Evolutionary conservation across 2,797 vertebrate genomes (phyloP).

Genomic region (Acomys russatus): DNA sequence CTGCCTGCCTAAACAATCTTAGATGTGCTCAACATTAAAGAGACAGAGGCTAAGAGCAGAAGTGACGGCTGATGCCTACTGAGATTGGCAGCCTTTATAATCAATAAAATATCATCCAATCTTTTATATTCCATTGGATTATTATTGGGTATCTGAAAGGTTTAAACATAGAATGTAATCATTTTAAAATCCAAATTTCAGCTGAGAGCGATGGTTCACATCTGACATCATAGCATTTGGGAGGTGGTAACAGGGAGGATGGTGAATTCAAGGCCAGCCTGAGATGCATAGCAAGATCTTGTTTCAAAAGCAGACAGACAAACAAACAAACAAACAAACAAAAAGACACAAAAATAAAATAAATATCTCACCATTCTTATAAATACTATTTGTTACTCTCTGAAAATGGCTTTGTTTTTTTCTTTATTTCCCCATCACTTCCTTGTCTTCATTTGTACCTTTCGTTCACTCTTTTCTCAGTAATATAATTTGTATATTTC

Average conservation of each 20-base stretch:
- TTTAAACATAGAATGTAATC: not conserved
- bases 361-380: not conserved
- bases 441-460: not conserved
- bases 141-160: not conserved
- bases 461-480: not conserved
- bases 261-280: not conserved
- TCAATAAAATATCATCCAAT: not conserved
- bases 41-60: not conserved
- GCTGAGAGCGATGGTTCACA: not conserved
- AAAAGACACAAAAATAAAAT: not conserved
- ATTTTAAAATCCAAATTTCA: not conserved
- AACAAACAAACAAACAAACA: not conserved
- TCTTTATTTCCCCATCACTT: not conserved
- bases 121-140: not conserved
- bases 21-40: not conserved
- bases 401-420: not conserved
- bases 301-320: not conserved
- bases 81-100: not conserved
- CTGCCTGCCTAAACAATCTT: not conserved
- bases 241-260: not conserved
- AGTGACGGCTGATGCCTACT: not conserved
- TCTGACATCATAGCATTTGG: not conserved
- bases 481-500: slow-evolving; percentile 36
- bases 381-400: not conserved
- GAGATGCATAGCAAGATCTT: not conserved